Percentiles rank a stretch among this genome's conserved stretches.
Conservation (phyloP, 2,113 vertebrate genomes). For the Apeltes quadracus region DNA sequence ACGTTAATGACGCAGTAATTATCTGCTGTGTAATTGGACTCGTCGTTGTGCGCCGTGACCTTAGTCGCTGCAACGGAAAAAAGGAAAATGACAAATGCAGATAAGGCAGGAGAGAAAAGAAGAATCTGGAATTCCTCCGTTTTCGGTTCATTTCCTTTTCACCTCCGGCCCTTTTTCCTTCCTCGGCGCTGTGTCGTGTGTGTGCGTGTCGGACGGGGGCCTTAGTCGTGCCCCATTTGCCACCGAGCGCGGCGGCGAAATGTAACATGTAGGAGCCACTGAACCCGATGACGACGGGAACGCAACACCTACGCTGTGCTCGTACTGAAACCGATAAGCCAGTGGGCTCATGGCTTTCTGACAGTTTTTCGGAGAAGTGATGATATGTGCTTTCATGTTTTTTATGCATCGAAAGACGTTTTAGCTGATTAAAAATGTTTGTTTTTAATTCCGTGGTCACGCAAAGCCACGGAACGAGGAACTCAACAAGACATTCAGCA, state of each 20-base stretch:
- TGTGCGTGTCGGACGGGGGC: constrained; percentile 31
- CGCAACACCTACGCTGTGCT: not conserved
- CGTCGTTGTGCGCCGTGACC: constrained; percentile 40
- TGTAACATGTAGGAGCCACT: not conserved
- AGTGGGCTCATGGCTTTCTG: not conserved
- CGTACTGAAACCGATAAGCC: constrained; percentile 12
- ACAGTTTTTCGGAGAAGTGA: too few relatives aligned
- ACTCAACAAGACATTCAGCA: not conserved
- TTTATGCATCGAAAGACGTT: too few relatives aligned
- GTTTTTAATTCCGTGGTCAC: not conserved
- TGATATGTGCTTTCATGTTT: too few relatives aligned
- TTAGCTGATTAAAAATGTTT: too few relatives aligned
- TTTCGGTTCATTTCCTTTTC: constrained; percentile 27
- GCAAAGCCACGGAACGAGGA: not conserved
- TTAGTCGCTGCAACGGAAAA: constrained; percentile 16
- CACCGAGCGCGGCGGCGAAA: not conserved
- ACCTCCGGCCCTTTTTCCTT: constrained; percentile 25
- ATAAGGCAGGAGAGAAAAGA: not conserved
- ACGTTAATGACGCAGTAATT: constrained; percentile 53
- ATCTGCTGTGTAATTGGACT: constrained; percentile 21
- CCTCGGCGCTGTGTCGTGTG: not conserved
- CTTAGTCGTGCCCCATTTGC: constrained; percentile 45
- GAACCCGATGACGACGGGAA: constrained; percentile 33
- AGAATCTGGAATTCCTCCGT: not conserved
- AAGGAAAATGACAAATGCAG: constrained; percentile 16